phyloP scores from a whole-genome alignment of 2,113 vertebrate species.

The Microcebus ravelobensis region DNA sequence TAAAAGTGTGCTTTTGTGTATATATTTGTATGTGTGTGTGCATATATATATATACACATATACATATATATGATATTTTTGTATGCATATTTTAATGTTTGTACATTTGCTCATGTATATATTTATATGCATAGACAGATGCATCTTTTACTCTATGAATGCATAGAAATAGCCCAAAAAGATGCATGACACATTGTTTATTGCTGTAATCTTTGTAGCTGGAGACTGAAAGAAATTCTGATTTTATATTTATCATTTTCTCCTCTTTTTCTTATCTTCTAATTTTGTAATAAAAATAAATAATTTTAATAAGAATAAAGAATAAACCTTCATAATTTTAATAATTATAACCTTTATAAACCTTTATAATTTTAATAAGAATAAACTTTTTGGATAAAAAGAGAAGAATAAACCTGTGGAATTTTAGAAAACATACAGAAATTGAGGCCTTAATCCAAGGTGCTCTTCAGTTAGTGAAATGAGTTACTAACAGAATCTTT shows the following conservation, averaged over 20 bases:
- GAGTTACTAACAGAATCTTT: not conserved
- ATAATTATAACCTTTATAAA: no score
- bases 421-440: not conserved
- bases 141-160: not conserved
- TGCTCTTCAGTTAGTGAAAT: not conserved
- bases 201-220: not conserved
- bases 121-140: not conserved
- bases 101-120: not conserved
- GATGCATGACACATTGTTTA: not conserved
- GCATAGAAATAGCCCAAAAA: not conserved
- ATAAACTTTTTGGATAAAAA: not conserved
- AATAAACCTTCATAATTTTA: no score
- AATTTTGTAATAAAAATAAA: not conserved
- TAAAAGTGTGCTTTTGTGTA: not conserved
- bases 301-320: not conserved
- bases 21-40: not conserved
- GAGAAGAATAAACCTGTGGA: not conserved
- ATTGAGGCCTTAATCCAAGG: not conserved
- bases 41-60: fast-evolving
- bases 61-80: not conserved
- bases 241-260: not conserved
- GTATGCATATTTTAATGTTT: not conserved
- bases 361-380: not conserved
- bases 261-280: not conserved
- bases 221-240: not conserved